These are phyloP conservation scores for Conomelus anceps DNA, from an alignment of 2,888 invertebrate genomes.

Conservation along the genomic window DNA sequence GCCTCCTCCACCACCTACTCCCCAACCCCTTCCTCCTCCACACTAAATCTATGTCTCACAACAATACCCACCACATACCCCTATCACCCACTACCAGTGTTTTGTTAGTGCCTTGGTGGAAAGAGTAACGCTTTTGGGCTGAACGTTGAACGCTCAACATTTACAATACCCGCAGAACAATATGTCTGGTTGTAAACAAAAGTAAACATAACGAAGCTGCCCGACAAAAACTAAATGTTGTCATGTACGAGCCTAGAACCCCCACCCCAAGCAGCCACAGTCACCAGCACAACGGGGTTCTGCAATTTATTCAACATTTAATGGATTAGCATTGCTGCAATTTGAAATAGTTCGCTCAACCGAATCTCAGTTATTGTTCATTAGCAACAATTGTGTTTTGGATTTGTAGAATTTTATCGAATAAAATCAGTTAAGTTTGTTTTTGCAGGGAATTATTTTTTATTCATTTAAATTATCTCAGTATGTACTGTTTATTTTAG, in stretches of 20 bases:
- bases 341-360: not conserved
- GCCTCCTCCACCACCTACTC: not conserved
- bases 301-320: not conserved
- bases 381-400: not conserved
- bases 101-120: not conserved
- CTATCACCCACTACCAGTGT: not conserved
- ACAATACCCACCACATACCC: not conserved
- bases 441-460: too few species aligned
- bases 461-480: too few species aligned
- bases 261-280: too few species aligned
- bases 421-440: too few species aligned
- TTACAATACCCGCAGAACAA: not conserved
- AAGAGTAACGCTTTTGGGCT: not conserved
- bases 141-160: not conserved
- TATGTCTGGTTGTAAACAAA: not conserved
- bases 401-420: not conserved
- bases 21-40: not conserved
- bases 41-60: not conserved
- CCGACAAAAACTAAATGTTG: not conserved
- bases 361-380: not conserved
- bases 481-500: too few species aligned
- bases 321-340: not conserved
- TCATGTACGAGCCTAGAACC: too few species aligned
- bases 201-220: not conserved
- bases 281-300: not conserved